Evolutionary conservation across 1,140 invertebrate genomes (phyloP).

Genomic region (Apocrypta bakeri): DNA sequence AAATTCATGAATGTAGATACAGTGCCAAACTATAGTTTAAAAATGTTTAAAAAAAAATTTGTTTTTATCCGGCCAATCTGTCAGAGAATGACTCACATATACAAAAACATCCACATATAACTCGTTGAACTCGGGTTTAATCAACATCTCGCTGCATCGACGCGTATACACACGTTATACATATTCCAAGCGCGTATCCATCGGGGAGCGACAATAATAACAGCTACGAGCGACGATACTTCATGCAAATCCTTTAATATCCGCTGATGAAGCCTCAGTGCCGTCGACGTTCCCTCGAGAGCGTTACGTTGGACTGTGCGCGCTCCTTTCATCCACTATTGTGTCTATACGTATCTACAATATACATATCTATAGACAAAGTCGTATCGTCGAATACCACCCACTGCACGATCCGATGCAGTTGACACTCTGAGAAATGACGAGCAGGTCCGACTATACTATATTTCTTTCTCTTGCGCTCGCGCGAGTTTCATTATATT

Average conservation of each 20-base stretch:
- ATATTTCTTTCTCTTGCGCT: slow-evolving; percentile 60
- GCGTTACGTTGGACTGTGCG: slow-evolving; percentile 53
- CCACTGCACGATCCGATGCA: slow-evolving; percentile 51
- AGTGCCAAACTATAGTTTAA: too few species aligned
- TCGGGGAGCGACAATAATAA: slow-evolving; percentile 63
- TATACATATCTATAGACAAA: not conserved
- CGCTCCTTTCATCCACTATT: slow-evolving; percentile 22
- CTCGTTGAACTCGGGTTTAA: slow-evolving; percentile 50
- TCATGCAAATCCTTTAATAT: slow-evolving; percentile 75
- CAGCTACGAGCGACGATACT: slow-evolving; percentile 67
- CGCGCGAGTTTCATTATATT: slow-evolving; percentile 65
- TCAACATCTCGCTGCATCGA: slow-evolving; percentile 46
- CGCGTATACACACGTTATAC: not conserved
- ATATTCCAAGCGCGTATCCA: slow-evolving; percentile 14
- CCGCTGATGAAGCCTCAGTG: slow-evolving; percentile 69
- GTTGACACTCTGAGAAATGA: slow-evolving; percentile 75
- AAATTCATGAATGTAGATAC: too few species aligned
- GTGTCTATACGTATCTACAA: slow-evolving; percentile 30
- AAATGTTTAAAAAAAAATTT: too few species aligned
- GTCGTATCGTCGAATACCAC: not conserved
- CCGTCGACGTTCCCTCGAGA: slow-evolving; percentile 67
- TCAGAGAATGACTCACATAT: too few species aligned
- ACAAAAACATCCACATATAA: not conserved
- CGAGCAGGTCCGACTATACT: slow-evolving; percentile 65
- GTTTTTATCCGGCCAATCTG: too few species aligned